Evolutionary conservation across 2,888 invertebrate species (phyloP), one percentile per base, ranked within the genome.

Genomic region (Leptinotarsa peninsularis): DNA sequence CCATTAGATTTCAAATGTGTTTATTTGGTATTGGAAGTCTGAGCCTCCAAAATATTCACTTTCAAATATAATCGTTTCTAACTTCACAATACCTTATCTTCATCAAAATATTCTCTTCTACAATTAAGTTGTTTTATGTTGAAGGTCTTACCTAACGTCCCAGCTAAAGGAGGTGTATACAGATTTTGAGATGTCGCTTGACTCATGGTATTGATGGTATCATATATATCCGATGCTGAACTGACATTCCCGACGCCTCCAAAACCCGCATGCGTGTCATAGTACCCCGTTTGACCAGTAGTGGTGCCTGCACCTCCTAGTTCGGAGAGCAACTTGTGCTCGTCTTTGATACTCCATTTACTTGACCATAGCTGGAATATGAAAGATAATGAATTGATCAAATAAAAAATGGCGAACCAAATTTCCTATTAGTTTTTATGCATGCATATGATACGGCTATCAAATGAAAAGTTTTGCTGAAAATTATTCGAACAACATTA

Each of bases 301-400:
- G 89, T 90, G 21, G 89, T 90, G 69, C 90, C 90, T 56, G 91
- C 89, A 80, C 91, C 91, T 49, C 95, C 94, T 67, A 96, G 90
- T 88, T 96, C 96, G 67, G 95, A 95, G 79, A 96, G 89, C 70
- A 96, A 89, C 89, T 96, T 96, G 90, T 96, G 95, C 87, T 96
- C 96, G 88, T 96, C 96, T 88, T 96, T 96, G 86, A 96, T 93
- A 88, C 94, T 95, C 96, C 96, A 96, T 90, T 96, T 96, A 79
- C 93, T 92, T 80, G 96, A 94, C 91, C 96, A 96, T 79, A 94
- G 91, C 94, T 94, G 90, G 69, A 72, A 60, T 56, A 4, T 58
- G 27, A 68, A 33, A 10, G 10, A 3, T 43, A 43, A 10, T 10
- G 43, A 10, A 43, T 43, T 43, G 43, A 43, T 43, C 0, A 7